Base-by-base conservation (phyloP, 2,113 vertebrate genomes). In the Myotis davidii region DNA sequence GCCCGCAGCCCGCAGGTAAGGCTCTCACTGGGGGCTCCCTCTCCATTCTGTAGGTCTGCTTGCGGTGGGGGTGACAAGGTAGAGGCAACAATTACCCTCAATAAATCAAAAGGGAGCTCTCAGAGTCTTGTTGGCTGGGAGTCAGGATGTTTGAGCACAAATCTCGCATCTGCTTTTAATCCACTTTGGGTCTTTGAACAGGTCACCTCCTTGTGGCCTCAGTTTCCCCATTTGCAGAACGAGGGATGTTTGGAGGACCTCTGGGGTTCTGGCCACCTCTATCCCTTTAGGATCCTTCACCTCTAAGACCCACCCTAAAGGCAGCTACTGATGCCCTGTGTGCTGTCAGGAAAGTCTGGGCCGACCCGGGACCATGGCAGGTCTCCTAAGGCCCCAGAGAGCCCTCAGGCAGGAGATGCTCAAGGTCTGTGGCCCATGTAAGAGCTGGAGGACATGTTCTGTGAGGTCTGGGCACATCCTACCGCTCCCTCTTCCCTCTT, bases 1-100 rank as follows among this genome's bases (percentile, higher is more conserved):
- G 18, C 97, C 0, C 85, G 97, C 79, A 98, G 98, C 29, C 97
- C 96, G 0, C 99, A 99, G 99, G 99, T 99, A 37, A 91, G 86
- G 2, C 90, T 9, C 29, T 48, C 23, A 17, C 18, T 27, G 13
- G 3, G 34, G 25, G 2, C 45, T 18, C 37, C 29, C 8, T 34
- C 48, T 82, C 25, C 21, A 29, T 45, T 25, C 13, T 61, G 72
- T 17, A 52, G 4, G 10, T 21, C 25, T 32, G 12, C 54, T 32
- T 23, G 29, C 34, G 6, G 18, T 27, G 12, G 69, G 20, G 61
- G 20, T 9, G 17, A 42, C 20, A 4, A 17, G 11, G 69, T 48
- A 48, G 48, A 88, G 39, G 39, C n/a, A 29, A 34, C 6, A 9
- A 32, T 45, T 39, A 39, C 50, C 8, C 1, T 9, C 3, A 45